phyloP scores from a whole-genome alignment of 2,888 invertebrate species.

The Labia minor region DNA sequence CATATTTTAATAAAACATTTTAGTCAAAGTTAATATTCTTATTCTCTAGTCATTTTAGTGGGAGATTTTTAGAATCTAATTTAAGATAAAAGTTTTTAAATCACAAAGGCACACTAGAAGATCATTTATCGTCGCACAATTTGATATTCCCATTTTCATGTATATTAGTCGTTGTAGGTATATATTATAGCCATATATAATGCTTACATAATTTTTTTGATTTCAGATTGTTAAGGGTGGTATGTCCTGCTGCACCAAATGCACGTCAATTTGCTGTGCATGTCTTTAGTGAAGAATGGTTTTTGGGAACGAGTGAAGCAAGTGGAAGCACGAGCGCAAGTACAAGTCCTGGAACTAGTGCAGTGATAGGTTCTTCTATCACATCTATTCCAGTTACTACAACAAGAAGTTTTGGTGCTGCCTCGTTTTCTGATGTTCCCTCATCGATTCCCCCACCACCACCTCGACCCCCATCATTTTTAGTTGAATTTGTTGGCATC shows the following conservation, averaged over 20 bases:
- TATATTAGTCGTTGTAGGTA: no score
- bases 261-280: conserved; percentile 57
- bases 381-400: conserved; percentile 18
- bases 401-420: conserved; percentile 3
- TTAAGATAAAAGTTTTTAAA: no score
- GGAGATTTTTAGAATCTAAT: no score
- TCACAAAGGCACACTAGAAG: no score
- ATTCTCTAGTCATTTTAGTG: no score
- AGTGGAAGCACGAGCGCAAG: conserved; percentile 21
- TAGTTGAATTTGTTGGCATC: conserved; percentile 56
- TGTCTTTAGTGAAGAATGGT: conserved; percentile 72
- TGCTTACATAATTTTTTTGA: no score
- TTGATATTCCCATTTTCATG: no score
- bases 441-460: conserved; percentile 29
- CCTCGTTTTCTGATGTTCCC: conserved; percentile 19
- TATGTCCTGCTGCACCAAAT: conserved; percentile 62
- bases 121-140: no score
- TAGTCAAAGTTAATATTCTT: no score
- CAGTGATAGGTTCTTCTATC: conserved; percentile 9
- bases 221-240: conserved; percentile 46
- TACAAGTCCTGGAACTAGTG: not conserved
- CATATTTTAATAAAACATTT: no score
- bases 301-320: conserved; percentile 35
- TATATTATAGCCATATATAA: no score
- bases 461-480: conserved; percentile 39